Evolutionary conservation across 2,888 invertebrate species (phyloP), one percentile per base, ranked within the genome.

Genomic region (Lithosia quadra): DNA sequence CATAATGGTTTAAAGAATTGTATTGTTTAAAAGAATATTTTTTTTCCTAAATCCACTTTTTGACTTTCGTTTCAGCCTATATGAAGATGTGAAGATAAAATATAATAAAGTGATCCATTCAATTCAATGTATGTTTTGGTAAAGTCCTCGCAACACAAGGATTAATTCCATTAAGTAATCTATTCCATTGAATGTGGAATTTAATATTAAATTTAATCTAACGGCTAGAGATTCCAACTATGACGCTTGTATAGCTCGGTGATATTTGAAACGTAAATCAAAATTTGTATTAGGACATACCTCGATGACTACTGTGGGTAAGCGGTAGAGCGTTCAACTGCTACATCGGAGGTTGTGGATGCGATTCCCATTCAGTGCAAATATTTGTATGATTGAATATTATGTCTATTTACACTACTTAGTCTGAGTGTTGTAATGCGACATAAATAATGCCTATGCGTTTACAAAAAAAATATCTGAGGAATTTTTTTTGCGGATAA

Each of bases 121-220:
- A n/a, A 49, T 49, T 49, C 4, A n/a, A n/a, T 9, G 4, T 28
- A 28, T 28, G 36, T 13, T 18, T 18, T n/a, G 49, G n/a, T n/a
- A n/a, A 49, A 49, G n/a, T n/a, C n/a, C 49, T n/a, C 49, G 9
- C 49, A n/a, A 49, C n/a, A n/a, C 49, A 49, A 49, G n/a, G 49
- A 49, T 49, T n/a, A 49, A 49, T 49, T n/a, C n/a, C 49, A 49
- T 49, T 49, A 49, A 49, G 36, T 49, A 49, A 49, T 49, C 49
- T 49, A 49, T 49, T 49, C 49, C 49, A 49, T 49, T 49, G 49
- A 49, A 18, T n/a, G 49, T n/a, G 49, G 49, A 49, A 49, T 49
- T 49, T 49, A 49, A 49, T 49, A 49, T 49, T n/a, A 49, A 49
- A n/a, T 49, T 49, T 49, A 49, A 49, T 49, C 49, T 49, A 49